Evolutionary conservation across 1,140 invertebrate species (phyloP), one percentile per base, ranked within the genome.

Genomic region (Adoxophyes honmai): DNA sequence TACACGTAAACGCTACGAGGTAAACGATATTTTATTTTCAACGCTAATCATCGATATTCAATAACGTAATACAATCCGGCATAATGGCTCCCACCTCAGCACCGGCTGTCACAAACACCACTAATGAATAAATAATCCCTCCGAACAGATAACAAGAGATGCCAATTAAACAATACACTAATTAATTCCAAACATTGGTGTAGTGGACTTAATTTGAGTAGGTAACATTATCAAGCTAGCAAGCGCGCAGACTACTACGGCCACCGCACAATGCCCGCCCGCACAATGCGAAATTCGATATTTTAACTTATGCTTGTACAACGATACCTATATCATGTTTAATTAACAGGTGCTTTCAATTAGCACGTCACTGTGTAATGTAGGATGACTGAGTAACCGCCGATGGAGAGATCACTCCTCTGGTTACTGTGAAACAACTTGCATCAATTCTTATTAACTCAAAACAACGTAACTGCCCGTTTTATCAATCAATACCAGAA

Each of bases 81-180:
- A 66, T 67, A 77, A 75, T 63, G 61, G 55, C 61, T 56, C 65
- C 73, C 71, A 64, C 70, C 79, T 77, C 75, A 78, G 70, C 76
- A 81, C 78, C 73, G 75, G 73, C 81, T 85, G 80, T 86, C 85
- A 84, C 78, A 82, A 82, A 81, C 79, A 81, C 75, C 75, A 75
- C 86, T 88, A 88, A 86, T 86, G 81, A 88, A 88, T 88, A 86
- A 86, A 85, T 88, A 88, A 86, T 81, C 75, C 76, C 81, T 82
- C 82, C 81, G 85, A 86, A 88, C 81, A 88, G 82, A 88, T 88
- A 88, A 88, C 86, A 88, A 86, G 81, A 88, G 86, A 88, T 86
- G 82, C 83, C 86, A 88, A 88, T 88, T 88, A 86, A 86, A 88
- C 83, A 88, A 88, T 88, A 86, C 81, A 81, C 81, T 88, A 88